Evolutionary conservation across 2,888 invertebrate genomes (phyloP).

Genomic region (Blera fallax): DNA sequence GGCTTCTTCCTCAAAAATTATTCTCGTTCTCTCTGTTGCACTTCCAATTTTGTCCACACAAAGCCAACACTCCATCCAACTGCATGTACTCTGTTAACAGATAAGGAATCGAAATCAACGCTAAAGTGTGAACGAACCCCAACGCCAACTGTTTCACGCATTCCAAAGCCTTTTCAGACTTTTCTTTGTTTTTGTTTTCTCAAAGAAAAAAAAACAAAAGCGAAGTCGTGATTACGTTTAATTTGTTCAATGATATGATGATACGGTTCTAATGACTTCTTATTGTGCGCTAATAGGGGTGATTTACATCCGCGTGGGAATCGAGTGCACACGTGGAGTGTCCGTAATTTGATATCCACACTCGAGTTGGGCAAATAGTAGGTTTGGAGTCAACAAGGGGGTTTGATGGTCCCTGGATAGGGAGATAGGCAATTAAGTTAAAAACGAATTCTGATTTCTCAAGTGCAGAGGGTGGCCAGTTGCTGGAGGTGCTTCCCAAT

Average conservation of each 20-base stretch:
- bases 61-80: conserved; percentile 21
- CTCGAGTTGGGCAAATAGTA: neutral
- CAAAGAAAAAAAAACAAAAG: conserved; percentile 16
- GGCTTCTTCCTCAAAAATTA: neutral
- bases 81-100: conserved; percentile 34
- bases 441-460: neutral
- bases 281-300: conserved; percentile 24
- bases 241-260: conserved; percentile 67
- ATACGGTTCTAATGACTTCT: conserved; percentile 55
- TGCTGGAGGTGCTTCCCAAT: neutral
- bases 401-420: neutral
- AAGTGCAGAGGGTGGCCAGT: neutral
- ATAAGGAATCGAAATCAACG: conserved; percentile 51
- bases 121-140: conserved; percentile 62
- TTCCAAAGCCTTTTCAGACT: conserved; percentile 30
- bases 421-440: neutral
- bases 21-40: neutral
- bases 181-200: conserved; percentile 11
- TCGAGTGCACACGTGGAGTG: conserved; percentile 15
- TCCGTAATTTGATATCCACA: conserved; percentile 20
- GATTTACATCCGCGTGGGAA: conserved; percentile 41
- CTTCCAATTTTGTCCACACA: conserved; percentile 4
- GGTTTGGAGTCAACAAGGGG: neutral
- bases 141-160: conserved; percentile 55
- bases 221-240: conserved; percentile 48